Evolutionary conservation across 2,113 vertebrate species (phyloP), one percentile per base, ranked within the genome.

Genomic region (Struthidea cinerea): DNA sequence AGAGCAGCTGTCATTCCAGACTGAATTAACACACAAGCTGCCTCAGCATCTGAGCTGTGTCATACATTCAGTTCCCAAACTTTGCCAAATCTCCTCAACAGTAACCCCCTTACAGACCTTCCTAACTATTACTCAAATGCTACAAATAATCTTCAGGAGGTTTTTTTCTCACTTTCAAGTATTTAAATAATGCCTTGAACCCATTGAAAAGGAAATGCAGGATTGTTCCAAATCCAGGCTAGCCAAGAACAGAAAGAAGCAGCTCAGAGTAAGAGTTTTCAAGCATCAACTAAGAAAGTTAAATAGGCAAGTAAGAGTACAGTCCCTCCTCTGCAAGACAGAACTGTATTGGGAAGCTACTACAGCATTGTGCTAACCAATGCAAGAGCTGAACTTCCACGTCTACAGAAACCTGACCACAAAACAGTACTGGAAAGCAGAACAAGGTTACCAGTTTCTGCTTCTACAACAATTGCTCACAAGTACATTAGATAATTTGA

Each of bases 1-100:
- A 79, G 67, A 94, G 89, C 57, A 96, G 79, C 57, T 92, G 76
- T 73, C 71, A 56, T 61, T 92, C 63, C 86, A 80, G 71, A 59
- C 21, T 85, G 86, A 75, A 79, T 60, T 83, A 80, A 94, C 86
- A 82, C 7, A 15, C 6, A 15, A 92, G 59, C 73, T 89, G 59
- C 79, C 83, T 94, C 61, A 85, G 84, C 63, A 83, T 80, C 57
- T 85, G 60, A 93, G 56, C 61, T 79, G 24, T 56, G 39, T 90
- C 83, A 73, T 20, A 60, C 15, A 73, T 44, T 85, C 70, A 52
- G 13, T 22, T 92, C 67, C 44, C 59, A 79, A 76, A 86, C 49
- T 65, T 57, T 41, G 59, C 13, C 42, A 88, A 60, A 80, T 41
- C 39, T 63, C 18, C 65, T 50, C 20, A 18, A 46, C 12, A 52